Conservation (phyloP, 2,113 vertebrate species). For the Solenodon paradoxus region DNA sequence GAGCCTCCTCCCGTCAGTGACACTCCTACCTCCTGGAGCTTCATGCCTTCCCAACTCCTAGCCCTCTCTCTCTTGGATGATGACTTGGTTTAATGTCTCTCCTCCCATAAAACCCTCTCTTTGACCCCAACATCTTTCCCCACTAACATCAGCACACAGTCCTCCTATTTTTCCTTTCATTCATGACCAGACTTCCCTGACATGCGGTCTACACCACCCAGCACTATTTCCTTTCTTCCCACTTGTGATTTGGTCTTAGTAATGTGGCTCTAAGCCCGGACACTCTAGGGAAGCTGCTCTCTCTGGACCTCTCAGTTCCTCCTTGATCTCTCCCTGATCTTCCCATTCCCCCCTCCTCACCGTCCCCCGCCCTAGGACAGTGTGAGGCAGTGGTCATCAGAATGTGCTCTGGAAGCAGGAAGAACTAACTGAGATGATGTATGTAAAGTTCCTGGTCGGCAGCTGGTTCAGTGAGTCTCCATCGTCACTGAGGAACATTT, state of each 20-base stretch:
- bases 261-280: neutral
- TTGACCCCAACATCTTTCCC: neutral
- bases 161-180: neutral
- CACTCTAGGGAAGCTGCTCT: neutral
- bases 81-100: fast-evolving
- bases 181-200: neutral
- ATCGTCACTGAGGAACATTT: neutral
- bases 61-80: neutral
- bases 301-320: neutral
- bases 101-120: neutral
- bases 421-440: neutral
- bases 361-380: neutral
- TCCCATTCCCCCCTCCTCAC: neutral
- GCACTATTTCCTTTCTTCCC: conserved; percentile 8
- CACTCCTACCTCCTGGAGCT: neutral
- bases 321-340: neutral
- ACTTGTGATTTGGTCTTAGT: neutral
- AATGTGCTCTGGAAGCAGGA: neutral
- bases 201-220: neutral
- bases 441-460: neutral
- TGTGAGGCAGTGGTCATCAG: neutral
- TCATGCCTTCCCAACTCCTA: neutral
- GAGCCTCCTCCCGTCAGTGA: neutral
- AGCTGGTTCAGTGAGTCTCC: neutral
- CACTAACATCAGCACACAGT: fast-evolving